A percentile compares a stretch with the other conserved stretches of the same genome.
Conservation (phyloP, 2,888 invertebrate genomes). For the Hyalella azteca region DNA sequence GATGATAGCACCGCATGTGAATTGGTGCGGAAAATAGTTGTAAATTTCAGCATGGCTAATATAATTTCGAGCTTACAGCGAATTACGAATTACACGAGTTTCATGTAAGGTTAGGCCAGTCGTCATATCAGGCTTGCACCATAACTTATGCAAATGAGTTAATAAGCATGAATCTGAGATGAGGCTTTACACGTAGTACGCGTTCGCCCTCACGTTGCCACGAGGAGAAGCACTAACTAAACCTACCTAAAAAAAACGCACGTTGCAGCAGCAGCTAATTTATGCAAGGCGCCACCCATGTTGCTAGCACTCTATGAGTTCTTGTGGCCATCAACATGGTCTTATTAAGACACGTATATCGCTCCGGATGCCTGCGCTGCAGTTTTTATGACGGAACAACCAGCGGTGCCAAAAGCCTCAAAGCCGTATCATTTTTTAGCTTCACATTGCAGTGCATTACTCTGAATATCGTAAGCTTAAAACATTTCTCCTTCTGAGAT, state of each 20-base stretch:
- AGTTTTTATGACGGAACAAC: too few relatives aligned
- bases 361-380: background rate
- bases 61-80: too few relatives aligned
- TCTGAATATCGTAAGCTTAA: too few relatives aligned
- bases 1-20: too few relatives aligned
- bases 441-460: too few relatives aligned
- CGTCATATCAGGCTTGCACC: background rate
- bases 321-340: conserved; percentile 5
- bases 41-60: too few relatives aligned
- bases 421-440: too few relatives aligned
- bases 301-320: background rate
- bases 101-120: background rate
- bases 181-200: background rate
- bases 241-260: background rate
- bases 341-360: background rate
- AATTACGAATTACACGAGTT: too few relatives aligned
- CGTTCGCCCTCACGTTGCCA: background rate
- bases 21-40: too few relatives aligned
- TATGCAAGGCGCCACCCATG: conserved; percentile 25
- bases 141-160: conserved; percentile 20
- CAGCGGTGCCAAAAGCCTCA: too few relatives aligned
- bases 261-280: conserved; percentile 12
- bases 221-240: background rate
- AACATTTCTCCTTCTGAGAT: too few relatives aligned
- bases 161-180: background rate